phyloP scores from a whole-genome alignment of 2,888 invertebrate species.

The Suillia variegata region DNA sequence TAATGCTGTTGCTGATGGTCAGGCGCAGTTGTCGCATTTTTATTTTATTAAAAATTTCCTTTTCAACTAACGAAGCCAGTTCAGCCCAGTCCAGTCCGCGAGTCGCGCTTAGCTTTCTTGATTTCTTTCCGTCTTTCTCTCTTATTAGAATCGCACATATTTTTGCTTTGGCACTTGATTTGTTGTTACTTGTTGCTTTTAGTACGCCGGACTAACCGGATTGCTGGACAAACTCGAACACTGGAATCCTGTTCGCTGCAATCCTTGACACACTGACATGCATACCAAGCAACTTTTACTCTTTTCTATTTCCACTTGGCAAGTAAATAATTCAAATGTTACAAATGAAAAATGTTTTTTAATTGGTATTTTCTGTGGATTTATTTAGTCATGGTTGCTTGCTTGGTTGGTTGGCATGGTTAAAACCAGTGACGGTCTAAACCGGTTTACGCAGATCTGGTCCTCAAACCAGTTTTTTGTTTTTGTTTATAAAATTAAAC shows the following conservation, averaged over 20 bases:
- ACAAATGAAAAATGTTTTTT: too few relatives aligned
- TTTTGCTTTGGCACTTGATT: not conserved
- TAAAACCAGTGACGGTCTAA: not conserved
- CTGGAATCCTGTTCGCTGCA: not conserved
- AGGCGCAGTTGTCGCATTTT: too few relatives aligned
- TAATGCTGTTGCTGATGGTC: too few relatives aligned
- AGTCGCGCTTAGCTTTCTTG: not conserved
- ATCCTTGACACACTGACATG: slow-evolving; percentile 3
- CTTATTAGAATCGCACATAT: not conserved
- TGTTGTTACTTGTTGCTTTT: not conserved
- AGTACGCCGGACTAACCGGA: not conserved
- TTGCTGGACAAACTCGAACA: not conserved
- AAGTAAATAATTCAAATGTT: too few relatives aligned
- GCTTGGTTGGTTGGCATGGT: not conserved
- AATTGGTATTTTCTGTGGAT: too few relatives aligned
- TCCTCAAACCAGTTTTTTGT: too few relatives aligned
- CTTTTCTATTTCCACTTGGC: too few relatives aligned
- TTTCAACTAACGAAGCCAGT: not conserved
- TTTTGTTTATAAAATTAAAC: too few relatives aligned
- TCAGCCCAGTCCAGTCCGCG: too few relatives aligned
- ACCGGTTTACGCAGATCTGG: not conserved
- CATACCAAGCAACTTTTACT: not conserved
- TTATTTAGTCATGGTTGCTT: too few relatives aligned
- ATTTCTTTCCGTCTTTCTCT: too few relatives aligned
- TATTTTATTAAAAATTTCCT: not conserved